phyloP scores from a whole-genome alignment of 2,888 invertebrate species.

The Xestobium rufovillosum region DNA sequence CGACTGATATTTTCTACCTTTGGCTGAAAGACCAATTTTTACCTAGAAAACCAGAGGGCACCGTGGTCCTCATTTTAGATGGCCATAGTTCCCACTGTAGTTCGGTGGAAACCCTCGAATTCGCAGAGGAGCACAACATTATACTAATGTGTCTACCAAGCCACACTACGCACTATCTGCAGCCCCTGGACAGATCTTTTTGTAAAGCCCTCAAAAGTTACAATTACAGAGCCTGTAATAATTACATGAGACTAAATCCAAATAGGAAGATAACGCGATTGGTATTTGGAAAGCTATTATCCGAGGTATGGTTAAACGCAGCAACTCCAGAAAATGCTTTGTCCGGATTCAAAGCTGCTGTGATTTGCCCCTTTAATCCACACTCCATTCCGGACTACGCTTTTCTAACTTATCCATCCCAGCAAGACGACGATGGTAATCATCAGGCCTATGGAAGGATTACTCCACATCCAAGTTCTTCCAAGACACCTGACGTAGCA shows the following conservation, averaged over 20 bases:
- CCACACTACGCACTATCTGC: constrained; percentile 29
- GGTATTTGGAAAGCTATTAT: constrained; percentile 20
- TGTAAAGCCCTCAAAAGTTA: constrained; percentile 29
- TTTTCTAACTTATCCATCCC: too few species aligned
- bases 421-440: too few species aligned
- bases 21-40: constrained; percentile 25
- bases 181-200: constrained; percentile 27
- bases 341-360: constrained; percentile 16
- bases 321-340: constrained; percentile 17
- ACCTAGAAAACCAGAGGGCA: constrained; percentile 28
- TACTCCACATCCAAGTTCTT: too few species aligned
- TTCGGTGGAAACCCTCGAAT: constrained; percentile 22
- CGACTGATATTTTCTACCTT: constrained; percentile 17
- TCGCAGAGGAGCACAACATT: constrained; percentile 26
- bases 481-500: too few species aligned
- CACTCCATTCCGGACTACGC: too few species aligned
- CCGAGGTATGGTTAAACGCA: constrained; percentile 17
- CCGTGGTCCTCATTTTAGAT: constrained; percentile 29
- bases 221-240: constrained; percentile 19
- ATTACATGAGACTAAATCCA: constrained; percentile 18
- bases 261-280: constrained; percentile 20
- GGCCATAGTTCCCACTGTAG: constrained; percentile 29
- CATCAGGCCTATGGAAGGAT: too few species aligned
- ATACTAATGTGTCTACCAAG: constrained; percentile 29
- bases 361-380: constrained; percentile 15